A percentile compares a stretch with the other conserved stretches of the same genome.
phyloP scores from a whole-genome alignment of 2,888 invertebrate genomes.

The Heliconius cydno region DNA sequence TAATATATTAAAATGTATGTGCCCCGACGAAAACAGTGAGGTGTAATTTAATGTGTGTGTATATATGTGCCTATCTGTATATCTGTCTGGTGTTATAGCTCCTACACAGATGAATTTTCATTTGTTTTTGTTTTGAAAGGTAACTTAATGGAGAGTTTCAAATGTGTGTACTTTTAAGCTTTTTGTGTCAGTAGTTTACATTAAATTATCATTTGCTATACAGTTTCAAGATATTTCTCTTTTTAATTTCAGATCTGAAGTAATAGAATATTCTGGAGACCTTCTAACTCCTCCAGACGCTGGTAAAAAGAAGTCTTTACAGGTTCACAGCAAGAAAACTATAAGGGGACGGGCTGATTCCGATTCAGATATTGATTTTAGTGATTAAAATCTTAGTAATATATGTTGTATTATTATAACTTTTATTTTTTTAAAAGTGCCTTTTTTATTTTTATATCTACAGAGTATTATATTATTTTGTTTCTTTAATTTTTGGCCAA shows the following conservation, averaged over 20 bases:
- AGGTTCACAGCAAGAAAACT: constrained; percentile 79
- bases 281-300: constrained; percentile 85
- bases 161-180: too few relatives aligned
- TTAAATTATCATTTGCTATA: too few relatives aligned
- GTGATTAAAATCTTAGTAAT: constrained; percentile 66
- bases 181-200: background rate
- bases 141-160: too few relatives aligned
- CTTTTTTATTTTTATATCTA: background rate
- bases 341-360: constrained; percentile 76
- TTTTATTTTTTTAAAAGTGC: background rate
- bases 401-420: background rate
- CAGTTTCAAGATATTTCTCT: background rate
- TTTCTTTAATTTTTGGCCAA: background rate
- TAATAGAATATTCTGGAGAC: constrained; percentile 88
- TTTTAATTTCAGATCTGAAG: constrained; percentile 71
- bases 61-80: too few relatives aligned
- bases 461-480: background rate
- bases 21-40: too few relatives aligned
- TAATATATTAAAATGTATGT: too few relatives aligned
- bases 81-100: too few relatives aligned
- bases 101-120: too few relatives aligned
- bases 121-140: too few relatives aligned
- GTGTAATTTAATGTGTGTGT: too few relatives aligned
- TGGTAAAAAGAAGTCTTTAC: constrained; percentile 70
- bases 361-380: constrained; percentile 82